These are phyloP conservation scores for Trichonephila clavata DNA, from an alignment of 1,140 invertebrate species.

Conservation along the genomic window DNA sequence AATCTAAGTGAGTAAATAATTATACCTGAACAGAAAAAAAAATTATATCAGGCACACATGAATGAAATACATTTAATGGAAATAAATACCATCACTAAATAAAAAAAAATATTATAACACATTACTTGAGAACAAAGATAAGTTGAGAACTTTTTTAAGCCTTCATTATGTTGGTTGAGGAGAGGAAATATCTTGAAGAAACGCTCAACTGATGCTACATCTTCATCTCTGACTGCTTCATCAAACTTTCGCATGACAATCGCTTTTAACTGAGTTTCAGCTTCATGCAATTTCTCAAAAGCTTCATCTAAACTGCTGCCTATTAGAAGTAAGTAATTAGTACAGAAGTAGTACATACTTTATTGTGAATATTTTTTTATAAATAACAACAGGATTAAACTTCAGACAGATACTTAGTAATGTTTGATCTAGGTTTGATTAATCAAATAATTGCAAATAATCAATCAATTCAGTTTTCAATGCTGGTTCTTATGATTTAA, in stretches of 20 bases:
- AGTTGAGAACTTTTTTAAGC: conserved; percentile 93
- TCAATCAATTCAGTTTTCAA: too few relatives aligned
- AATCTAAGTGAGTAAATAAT: too few relatives aligned
- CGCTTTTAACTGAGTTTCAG: conserved; percentile 88
- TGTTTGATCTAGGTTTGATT: too few relatives aligned
- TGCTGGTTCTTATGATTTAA: too few relatives aligned
- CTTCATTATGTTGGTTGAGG: conserved; percentile 94
- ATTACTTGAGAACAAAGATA: conserved; percentile 88
- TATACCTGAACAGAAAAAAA: too few relatives aligned
- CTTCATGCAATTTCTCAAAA: conserved; percentile 91
- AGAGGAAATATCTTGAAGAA: conserved; percentile 99
- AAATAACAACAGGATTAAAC: too few relatives aligned
- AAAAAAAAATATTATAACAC: background rate
- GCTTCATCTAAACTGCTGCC: conserved; percentile 88
- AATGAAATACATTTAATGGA: too few relatives aligned
- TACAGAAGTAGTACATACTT: background rate
- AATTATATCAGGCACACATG: too few relatives aligned
- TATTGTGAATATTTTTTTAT: background rate
- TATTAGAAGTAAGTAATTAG: conserved; percentile 80
- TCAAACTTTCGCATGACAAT: conserved; percentile 93
- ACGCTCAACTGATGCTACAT: conserved; percentile 94
- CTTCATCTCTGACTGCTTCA: conserved; percentile 93
- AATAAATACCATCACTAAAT: background rate
- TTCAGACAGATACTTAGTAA: too few relatives aligned
- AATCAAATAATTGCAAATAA: too few relatives aligned